These are phyloP conservation scores for Phalacrocorax carbo DNA, from an alignment of 2,113 vertebrate genomes.

Conservation along the genomic window DNA sequence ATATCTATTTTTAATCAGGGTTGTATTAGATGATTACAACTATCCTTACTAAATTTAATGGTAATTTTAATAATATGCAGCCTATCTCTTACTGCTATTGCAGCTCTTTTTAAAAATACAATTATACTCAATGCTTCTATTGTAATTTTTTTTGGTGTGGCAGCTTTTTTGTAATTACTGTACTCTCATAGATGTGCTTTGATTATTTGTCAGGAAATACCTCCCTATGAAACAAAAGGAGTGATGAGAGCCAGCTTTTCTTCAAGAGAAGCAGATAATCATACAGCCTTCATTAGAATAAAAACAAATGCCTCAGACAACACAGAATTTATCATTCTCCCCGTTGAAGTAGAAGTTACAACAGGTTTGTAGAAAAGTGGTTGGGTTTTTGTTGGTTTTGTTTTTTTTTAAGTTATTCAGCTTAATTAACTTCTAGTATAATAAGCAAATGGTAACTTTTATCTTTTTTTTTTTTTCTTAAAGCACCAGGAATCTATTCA, in stretches of 20 bases:
- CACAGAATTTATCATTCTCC: slow-evolving; percentile 94
- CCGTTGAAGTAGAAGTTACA: slow-evolving; percentile 97
- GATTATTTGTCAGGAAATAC: slow-evolving; percentile 86
- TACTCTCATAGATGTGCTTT: neutral
- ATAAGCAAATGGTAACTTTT: too few species aligned
- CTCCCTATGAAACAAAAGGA: slow-evolving; percentile 97
- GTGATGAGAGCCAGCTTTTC: slow-evolving; percentile 99
- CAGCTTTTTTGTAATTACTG: neutral
- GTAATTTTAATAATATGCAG: neutral
- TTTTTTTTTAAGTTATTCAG: neutral
- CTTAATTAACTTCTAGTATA: neutral
- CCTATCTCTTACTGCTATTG: neutral
- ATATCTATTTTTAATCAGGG: neutral
- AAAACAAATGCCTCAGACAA: slow-evolving; percentile 94
- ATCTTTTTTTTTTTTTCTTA: neutral
- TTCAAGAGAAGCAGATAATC: slow-evolving; percentile 96
- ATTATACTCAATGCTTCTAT: neutral
- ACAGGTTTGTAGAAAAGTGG: slow-evolving; percentile 80
- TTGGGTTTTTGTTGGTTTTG: neutral
- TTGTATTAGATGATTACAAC: neutral
- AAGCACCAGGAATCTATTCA: slow-evolving; percentile 85
- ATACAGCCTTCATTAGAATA: slow-evolving; percentile 97
- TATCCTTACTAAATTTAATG: neutral
- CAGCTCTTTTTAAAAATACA: neutral
- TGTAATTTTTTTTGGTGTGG: neutral